Evolutionary conservation across 2,888 invertebrate genomes (phyloP), one percentile per base, ranked within the genome.

Genomic region (Xestia c-nigrum): DNA sequence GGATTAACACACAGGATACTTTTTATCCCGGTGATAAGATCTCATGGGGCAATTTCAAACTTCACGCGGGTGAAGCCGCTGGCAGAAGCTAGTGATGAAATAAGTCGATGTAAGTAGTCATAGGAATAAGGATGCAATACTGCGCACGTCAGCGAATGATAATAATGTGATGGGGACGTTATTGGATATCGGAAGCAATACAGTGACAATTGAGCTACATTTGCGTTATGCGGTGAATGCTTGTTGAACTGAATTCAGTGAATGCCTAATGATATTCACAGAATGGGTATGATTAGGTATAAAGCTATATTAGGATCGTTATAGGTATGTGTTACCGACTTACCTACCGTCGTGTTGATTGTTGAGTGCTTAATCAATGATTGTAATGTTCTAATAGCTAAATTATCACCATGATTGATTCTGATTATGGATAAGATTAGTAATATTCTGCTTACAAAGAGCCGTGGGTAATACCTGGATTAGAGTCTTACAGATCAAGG

Each of bases 211-310:
- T 64, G 74, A n/a, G 46, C 70, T 63, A 72, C 74, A 78, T 81
- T 84, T 72, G 71, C 61, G 81, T 70, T 81, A 81, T 84, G 76
- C 59, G 66, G 61, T 47, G 65, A 84, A 74, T 80, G 77, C 71
- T 80, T 83, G 76, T 67, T 76, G 68, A 84, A 80, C 68, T 72
- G 74, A 81, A 81, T 78, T 72, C 67, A 74, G 67, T 84, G 72
- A 81, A 81, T 81, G 76, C 73, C 46, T 80, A 64, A 74, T 76
- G 68, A 74, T 59, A 69, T 83, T 81, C 78, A 52, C 57, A 67
- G 55, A 70, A 71, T 80, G 40, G 72, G 7, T 80, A 63, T 72
- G 70, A 68, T 67, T 75, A 59, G 61, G 72, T 76, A 63, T 63
- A 63, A 59, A 65, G 65, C 83, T 72, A 69, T 65, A 66, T 31